Percentiles rank a stretch among this genome's conserved stretches.
These are phyloP conservation scores for Myotis pilosus DNA, from an alignment of 2,797 vertebrate species.

Conservation along the genomic window DNA sequence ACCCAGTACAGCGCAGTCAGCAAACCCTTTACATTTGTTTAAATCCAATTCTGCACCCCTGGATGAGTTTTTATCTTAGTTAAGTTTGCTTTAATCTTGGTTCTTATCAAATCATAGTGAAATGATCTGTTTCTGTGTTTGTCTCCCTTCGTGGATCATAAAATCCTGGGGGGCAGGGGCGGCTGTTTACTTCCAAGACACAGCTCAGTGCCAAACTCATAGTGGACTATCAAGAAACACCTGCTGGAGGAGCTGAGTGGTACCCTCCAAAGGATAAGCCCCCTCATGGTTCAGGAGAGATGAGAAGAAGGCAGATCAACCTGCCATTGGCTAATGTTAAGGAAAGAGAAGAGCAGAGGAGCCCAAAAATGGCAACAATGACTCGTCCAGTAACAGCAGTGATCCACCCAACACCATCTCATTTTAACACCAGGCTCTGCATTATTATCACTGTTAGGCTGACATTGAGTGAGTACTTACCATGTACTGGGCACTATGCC, in stretches of 20 bases:
- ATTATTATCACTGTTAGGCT: background rate
- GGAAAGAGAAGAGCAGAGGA: background rate
- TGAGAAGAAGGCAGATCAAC: background rate
- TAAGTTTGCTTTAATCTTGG: background rate
- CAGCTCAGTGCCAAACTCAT: background rate
- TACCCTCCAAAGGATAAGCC: background rate
- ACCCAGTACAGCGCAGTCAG: background rate
- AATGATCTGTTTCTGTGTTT: background rate
- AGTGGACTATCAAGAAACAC: background rate
- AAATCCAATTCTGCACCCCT: background rate
- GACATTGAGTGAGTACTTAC: background rate
- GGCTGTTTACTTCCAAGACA: background rate
- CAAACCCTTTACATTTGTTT: background rate
- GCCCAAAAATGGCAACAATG: background rate
- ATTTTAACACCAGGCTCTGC: background rate
- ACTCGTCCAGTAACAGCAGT: background rate
- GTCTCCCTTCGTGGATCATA: background rate
- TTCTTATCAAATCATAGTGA: background rate
- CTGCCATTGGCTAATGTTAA: background rate
- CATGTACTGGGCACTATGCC: background rate
- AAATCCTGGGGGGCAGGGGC: background rate
- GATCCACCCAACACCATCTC: background rate
- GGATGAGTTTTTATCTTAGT: background rate
- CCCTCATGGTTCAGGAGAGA: background rate
- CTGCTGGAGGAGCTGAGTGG: background rate